Evolutionary conservation across 1,140 invertebrate genomes (phyloP), one percentile per base, ranked within the genome.

Genomic region (Coptotermes formosanus): DNA sequence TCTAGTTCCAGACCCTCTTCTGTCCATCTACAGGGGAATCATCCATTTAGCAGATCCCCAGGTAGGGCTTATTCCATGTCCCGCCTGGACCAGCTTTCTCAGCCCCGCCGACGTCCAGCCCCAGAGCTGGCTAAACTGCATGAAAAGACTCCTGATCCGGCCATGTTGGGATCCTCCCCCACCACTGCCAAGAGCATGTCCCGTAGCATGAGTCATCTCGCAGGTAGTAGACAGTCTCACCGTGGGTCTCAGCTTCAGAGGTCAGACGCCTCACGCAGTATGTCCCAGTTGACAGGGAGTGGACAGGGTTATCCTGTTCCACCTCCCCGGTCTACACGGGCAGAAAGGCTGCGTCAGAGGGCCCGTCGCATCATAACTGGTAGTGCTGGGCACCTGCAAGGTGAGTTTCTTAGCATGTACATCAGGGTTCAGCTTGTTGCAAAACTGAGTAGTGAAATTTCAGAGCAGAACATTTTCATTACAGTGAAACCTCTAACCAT

Each of bases 51-150:
- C 38, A 64, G 85, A 64, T 82, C 85, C 86, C 89, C 90, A 91
- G 91, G 91, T 91, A 97, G 96, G 94, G 96, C 97, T 89, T 96
- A 96, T 92, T 97, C 96, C 89, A 97, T 97, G 96, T 96, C 96
- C 89, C 94, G 97, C 89, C 93, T 98, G 92, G 97, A 97, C 93
- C 94, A 95, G 89, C 92, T 97, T 91, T 93, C 95, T 88, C 94
- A 94, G 91, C 96, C 96, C 86, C 92, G 93, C 88, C 88, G 88
- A 90, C 83, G 64, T 89, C 89, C 84, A 87, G 89, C 89, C 88
- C 90, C 87, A 88, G 88, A 86, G 89, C 89, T 87, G 89, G 89
- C 43, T 89, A 89, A 87, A 88, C 92, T 94, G 89, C 91, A 91
- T 87, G 91, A 92, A 86, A 89, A 93, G 89, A 89, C 90, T 88